Percentiles rank a stretch among this genome's conserved stretches.
Conservation (phyloP, 2,113 vertebrate species). For the Lathamus discolor region DNA sequence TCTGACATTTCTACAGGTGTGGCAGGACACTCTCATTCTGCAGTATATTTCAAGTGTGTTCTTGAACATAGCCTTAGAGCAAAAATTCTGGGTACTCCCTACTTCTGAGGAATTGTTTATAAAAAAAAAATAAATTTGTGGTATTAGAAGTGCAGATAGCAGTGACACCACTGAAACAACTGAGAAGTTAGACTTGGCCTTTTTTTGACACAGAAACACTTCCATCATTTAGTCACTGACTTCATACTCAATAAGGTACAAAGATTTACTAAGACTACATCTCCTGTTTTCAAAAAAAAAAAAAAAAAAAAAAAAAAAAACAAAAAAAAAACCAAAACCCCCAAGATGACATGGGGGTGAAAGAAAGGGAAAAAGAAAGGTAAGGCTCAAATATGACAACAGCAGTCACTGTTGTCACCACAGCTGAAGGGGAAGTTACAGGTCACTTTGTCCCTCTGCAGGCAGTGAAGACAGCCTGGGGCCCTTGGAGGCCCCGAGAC, state of each 20-base stretch:
- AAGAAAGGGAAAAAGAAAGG: not conserved
- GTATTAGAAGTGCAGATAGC: not conserved
- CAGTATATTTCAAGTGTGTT: not conserved
- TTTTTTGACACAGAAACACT: not conserved
- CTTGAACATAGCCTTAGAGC: not conserved
- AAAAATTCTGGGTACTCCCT: not conserved
- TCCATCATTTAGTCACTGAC: not conserved
- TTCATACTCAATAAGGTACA: not conserved
- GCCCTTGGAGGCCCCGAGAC: not conserved
- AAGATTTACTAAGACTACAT: not conserved
- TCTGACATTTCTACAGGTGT: not conserved
- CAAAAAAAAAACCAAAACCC: too few species aligned
- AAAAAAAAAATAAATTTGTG: not conserved
- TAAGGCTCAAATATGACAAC: not conserved
- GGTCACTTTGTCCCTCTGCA: not conserved
- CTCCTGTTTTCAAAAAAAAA: not conserved
- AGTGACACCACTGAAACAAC: not conserved
- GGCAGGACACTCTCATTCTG: not conserved
- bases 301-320: too few species aligned
- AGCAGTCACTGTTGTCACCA: not conserved
- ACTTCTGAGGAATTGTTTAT: not conserved
- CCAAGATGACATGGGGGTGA: not conserved
- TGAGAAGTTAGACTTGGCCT: not conserved
- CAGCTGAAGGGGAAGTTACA: not conserved
- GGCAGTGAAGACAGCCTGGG: not conserved